These are phyloP conservation scores for Dinocampus coccinellae DNA, from an alignment of 2,888 invertebrate species.

Conservation along the genomic window DNA sequence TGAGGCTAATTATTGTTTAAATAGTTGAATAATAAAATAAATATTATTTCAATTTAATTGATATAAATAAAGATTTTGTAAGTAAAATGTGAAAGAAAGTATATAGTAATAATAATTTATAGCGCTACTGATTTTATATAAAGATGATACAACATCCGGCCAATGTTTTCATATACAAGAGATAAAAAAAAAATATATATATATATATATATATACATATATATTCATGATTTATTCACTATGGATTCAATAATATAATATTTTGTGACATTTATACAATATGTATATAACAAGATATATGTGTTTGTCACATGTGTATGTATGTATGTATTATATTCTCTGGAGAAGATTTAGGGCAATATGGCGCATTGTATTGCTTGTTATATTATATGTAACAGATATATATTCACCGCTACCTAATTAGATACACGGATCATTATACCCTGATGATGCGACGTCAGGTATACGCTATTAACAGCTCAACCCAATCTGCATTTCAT, in stretches of 20 bases:
- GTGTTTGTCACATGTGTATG: no score
- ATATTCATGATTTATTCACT: no score
- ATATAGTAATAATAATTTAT: background rate
- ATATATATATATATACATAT: no score
- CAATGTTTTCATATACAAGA: no score
- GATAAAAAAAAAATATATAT: no score
- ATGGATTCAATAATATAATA: no score
- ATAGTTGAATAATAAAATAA: slow-evolving; percentile 7
- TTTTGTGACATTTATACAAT: no score
- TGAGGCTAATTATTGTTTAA: slow-evolving; percentile 13
- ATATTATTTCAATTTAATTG: slow-evolving; percentile 8
- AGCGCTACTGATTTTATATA: no score
- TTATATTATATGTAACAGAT: slow-evolving; percentile 22
- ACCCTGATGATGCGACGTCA: slow-evolving; percentile 43
- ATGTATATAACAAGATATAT: no score
- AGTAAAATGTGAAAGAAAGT: background rate
- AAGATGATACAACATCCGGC: no score
- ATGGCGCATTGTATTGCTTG: background rate
- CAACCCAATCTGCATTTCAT: slow-evolving; percentile 48
- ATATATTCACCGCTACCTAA: slow-evolving; percentile 42
- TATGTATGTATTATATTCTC: background rate
- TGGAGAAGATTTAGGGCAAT: background rate
- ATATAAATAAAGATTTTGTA: background rate
- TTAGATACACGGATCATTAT: slow-evolving; percentile 48
- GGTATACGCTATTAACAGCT: slow-evolving; percentile 47